Evolutionary conservation across 2,888 invertebrate genomes (phyloP).

Genomic region (Macaria liturata): DNA sequence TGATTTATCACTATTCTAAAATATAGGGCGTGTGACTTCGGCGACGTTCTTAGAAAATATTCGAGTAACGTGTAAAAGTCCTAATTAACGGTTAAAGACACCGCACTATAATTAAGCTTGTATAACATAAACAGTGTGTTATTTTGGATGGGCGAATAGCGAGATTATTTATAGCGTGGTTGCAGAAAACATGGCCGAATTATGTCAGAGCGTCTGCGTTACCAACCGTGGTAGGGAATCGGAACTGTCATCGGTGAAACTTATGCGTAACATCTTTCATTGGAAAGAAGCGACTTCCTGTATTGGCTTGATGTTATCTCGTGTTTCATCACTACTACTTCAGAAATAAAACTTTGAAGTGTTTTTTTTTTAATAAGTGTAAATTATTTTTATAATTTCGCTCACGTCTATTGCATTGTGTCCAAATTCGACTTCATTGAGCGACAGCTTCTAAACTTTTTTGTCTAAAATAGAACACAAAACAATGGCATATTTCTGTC

Average conservation of each 20-base stretch:
- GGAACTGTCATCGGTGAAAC: slow-evolving; percentile 40
- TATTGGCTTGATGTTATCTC: not conserved
- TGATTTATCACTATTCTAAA: slow-evolving; percentile 49
- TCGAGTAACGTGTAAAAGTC: slow-evolving; percentile 53
- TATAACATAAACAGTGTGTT: slow-evolving; percentile 67
- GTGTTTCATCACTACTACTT: no score
- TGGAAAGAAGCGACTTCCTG: slow-evolving; percentile 22
- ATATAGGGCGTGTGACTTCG: slow-evolving; percentile 33
- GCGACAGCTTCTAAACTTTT: no score
- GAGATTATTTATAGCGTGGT: slow-evolving; percentile 67
- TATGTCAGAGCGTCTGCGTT: slow-evolving; percentile 68
- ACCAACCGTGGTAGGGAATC: slow-evolving; percentile 34
- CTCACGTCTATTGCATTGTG: no score
- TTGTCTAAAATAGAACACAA: no score
- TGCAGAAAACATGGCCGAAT: slow-evolving; percentile 79
- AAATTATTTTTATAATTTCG: no score
- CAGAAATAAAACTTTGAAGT: no score
- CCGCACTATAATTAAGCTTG: slow-evolving; percentile 68
- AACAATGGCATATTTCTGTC: no score
- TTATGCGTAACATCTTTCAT: slow-evolving; percentile 16
- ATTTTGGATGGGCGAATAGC: slow-evolving; percentile 68
- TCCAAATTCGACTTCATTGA: no score
- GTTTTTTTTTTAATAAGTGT: no score
- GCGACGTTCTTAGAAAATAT: slow-evolving; percentile 37
- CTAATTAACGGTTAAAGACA: slow-evolving; percentile 80